phyloP scores from a whole-genome alignment of 2,113 vertebrate genomes.

The Mixornis gularis region DNA sequence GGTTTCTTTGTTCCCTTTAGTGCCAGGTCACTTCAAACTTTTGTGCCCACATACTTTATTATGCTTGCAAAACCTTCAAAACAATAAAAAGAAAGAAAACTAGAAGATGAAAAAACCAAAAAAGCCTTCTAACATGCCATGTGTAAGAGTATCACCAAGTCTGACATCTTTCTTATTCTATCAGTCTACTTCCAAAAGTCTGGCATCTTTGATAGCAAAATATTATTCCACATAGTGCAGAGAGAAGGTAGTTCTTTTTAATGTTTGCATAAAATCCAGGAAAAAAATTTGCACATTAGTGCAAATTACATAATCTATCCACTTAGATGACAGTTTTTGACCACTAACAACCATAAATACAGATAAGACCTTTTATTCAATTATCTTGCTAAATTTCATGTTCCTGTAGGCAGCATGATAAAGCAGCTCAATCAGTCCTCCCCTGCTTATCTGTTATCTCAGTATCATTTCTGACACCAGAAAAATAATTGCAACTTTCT shows the following conservation, averaged over 20 bases:
- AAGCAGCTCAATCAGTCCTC: background rate
- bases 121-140: background rate
- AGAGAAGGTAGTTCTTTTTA: background rate
- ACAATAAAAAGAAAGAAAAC: background rate
- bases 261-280: background rate
- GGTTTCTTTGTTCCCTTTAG: background rate
- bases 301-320: background rate
- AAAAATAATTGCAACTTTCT: background rate
- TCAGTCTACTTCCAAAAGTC: background rate
- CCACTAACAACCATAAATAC: background rate
- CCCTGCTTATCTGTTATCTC: background rate
- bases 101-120: background rate
- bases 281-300: background rate
- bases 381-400: background rate
- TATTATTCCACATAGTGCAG: background rate
- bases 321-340: background rate
- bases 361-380: slow-evolving; percentile 10
- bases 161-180: background rate
- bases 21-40: slow-evolving; percentile 4
- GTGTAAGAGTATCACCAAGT: background rate
- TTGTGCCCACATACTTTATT: background rate
- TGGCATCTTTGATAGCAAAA: background rate
- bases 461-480: background rate
- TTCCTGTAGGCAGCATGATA: slow-evolving; percentile 27
- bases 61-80: background rate